phyloP scores from a whole-genome alignment of 2,888 invertebrate genomes.

The Steinernema scapterisci region DNA sequence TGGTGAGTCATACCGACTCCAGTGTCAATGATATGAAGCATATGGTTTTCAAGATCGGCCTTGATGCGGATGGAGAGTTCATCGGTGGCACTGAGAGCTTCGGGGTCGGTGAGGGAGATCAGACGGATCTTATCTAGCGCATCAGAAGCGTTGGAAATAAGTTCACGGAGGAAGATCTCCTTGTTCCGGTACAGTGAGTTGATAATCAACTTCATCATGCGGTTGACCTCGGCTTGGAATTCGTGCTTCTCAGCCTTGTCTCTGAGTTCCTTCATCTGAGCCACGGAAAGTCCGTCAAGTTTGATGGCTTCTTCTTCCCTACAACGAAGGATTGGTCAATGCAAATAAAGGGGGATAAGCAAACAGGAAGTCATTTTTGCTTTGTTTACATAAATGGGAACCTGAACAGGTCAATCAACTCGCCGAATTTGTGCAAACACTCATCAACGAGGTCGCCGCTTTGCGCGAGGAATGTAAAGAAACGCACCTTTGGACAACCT shows the following conservation, averaged over 20 bases:
- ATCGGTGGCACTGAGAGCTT: slow-evolving; percentile 78
- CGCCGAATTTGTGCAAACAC: too few species aligned
- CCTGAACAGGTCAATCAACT: slow-evolving; percentile 4
- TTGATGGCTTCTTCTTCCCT: slow-evolving; percentile 96
- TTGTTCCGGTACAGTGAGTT: slow-evolving; percentile 98
- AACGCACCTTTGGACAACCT: slow-evolving; percentile 76
- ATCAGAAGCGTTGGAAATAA: slow-evolving; percentile 98
- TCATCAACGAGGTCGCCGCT: background rate
- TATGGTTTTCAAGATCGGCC: slow-evolving; percentile 87
- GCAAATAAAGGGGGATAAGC: slow-evolving; percentile 24
- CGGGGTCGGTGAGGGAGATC: slow-evolving; percentile 84
- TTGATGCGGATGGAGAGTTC: slow-evolving; percentile 88
- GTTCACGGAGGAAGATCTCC: slow-evolving; percentile 82
- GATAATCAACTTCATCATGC: slow-evolving; percentile 99
- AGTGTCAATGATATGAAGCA: slow-evolving; percentile 91
- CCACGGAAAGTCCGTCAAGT: slow-evolving; percentile 89
- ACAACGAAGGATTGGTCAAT: slow-evolving; percentile 43
- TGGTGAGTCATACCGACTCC: slow-evolving; percentile 96
- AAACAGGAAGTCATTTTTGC: slow-evolving; percentile 5
- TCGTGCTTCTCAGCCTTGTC: slow-evolving; percentile 77
- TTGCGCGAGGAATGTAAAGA: too few species aligned
- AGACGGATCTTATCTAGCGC: slow-evolving; percentile 96
- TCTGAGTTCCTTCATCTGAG: slow-evolving; percentile 87
- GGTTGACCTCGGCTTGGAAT: slow-evolving; percentile 92
- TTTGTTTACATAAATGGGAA: background rate